phyloP scores from a whole-genome alignment of 2,888 invertebrate genomes.

The Choristoneura rosaceana region DNA sequence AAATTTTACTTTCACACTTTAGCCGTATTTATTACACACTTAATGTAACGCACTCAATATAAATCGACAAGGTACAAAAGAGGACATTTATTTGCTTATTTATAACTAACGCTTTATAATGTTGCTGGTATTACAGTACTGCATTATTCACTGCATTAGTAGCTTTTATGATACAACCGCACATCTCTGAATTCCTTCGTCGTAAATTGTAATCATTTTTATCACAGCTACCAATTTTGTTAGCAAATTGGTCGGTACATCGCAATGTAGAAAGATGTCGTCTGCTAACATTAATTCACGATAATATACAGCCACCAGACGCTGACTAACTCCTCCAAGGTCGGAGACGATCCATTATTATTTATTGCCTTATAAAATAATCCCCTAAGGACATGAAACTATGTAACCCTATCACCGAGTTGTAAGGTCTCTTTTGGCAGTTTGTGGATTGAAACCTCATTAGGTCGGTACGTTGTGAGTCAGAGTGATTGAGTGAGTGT shows the following conservation, averaged over 20 bases:
- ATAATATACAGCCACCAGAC: slow-evolving; percentile 61
- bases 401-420: slow-evolving; percentile 57
- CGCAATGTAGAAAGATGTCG: slow-evolving; percentile 41
- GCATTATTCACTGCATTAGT: too few species aligned
- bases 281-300: slow-evolving; percentile 49
- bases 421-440: slow-evolving; percentile 57
- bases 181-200: slow-evolving; percentile 1
- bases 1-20: too few species aligned
- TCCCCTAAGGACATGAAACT: slow-evolving; percentile 48
- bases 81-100: too few species aligned
- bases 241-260: slow-evolving; percentile 35
- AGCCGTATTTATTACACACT: too few species aligned
- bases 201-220: slow-evolving; percentile 36
- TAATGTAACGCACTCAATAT: too few species aligned
- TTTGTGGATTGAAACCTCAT: slow-evolving; percentile 59
- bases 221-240: slow-evolving; percentile 29
- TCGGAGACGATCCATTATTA: slow-evolving; percentile 81
- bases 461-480: slow-evolving; percentile 70
- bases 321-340: slow-evolving; percentile 82
- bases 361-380: slow-evolving; percentile 79
- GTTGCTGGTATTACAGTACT: too few species aligned
- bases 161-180: background rate
- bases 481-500: slow-evolving; percentile 59
- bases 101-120: too few species aligned
- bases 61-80: background rate